Base-by-base conservation (phyloP, 2,797 vertebrate genomes). In the Bufotes viridis region DNA sequence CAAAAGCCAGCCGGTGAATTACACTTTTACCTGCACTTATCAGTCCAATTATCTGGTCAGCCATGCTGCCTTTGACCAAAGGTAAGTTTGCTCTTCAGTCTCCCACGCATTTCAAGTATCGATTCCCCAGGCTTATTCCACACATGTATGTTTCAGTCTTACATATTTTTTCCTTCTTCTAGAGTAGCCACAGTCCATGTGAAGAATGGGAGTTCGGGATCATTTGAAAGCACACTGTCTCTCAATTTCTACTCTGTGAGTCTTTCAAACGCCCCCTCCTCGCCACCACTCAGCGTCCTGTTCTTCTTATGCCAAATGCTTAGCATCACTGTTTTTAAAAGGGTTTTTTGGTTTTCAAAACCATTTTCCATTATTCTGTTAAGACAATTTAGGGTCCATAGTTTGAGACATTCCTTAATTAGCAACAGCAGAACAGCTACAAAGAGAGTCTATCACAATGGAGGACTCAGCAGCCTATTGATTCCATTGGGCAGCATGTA, bases 231-330 rank as follows among this genome's bases (percentile, higher is more conserved):
- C 92, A 98, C 99, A 87, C 93, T 99, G 93, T 98, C 98, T 92
- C 97, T 99, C 97, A 98, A 97, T 91, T 98, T 98, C 93, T 99
- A 99, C 93, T 97, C 96, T 93, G 98, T 99, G 96, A 99, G 98
- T 97, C 85, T 60, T 88, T 70, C 87, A 80, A 57, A 75, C 26
- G 18, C 60, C 29, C 29, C 34, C 29, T 75, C 57, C 51, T 61
- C 70, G 9, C 29, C 29, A 10, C 29, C 29, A 9, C 7, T 15
- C 29, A 5, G 29, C 3, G 18, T 29, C 22, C 42, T 51, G 51
- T 20, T 65, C 20, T 49, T 63, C 18, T 12, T 49, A 0, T 61
- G 65, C 11, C n/a, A 22, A 10, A 9, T 72, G 29, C 29, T 42
- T 18, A 34, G 34, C 3, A 11, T 72, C 4, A 42, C 7, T 7